Conservation (phyloP, 1,140 invertebrate species). For the Chlorops oryzae region DNA sequence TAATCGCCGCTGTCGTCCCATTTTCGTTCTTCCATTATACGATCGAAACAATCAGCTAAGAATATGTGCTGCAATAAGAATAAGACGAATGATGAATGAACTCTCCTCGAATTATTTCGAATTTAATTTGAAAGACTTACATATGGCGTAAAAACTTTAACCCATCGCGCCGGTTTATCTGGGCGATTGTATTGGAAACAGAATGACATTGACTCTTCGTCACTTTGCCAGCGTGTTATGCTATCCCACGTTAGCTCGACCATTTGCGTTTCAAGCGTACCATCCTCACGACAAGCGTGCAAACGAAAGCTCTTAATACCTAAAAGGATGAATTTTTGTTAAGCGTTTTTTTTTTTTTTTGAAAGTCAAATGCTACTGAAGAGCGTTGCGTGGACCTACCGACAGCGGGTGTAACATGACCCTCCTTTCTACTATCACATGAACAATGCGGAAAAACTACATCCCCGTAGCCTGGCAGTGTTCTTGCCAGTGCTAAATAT, state of each 20-base stretch:
- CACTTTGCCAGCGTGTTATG: slow-evolving; percentile 77
- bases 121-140: slow-evolving; percentile 57
- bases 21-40: slow-evolving; percentile 84
- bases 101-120: too few species aligned
- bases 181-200: slow-evolving; percentile 76
- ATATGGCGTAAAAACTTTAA: slow-evolving; percentile 88
- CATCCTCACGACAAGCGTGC: slow-evolving; percentile 82
- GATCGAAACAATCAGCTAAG: slow-evolving; percentile 89
- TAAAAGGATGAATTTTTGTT: too few species aligned
- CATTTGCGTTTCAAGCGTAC: slow-evolving; percentile 74
- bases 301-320: slow-evolving; percentile 68
- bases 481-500: slow-evolving; percentile 79
- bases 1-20: slow-evolving; percentile 73
- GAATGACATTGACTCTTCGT: slow-evolving; percentile 86
- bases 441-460: slow-evolving; percentile 90
- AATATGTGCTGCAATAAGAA: slow-evolving; percentile 69
- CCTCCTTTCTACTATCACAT: slow-evolving; percentile 89
- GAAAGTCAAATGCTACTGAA: too few species aligned
- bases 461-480: slow-evolving; percentile 85
- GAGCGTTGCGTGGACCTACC: too few species aligned
- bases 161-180: slow-evolving; percentile 74
- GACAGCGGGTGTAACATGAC: slow-evolving; percentile 78
- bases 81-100: slow-evolving; percentile 1
- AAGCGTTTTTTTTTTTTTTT: too few species aligned
- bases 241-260: slow-evolving; percentile 79